Evolutionary conservation across 1,140 invertebrate genomes (phyloP).

Genomic region (Chrysopa pallens): DNA sequence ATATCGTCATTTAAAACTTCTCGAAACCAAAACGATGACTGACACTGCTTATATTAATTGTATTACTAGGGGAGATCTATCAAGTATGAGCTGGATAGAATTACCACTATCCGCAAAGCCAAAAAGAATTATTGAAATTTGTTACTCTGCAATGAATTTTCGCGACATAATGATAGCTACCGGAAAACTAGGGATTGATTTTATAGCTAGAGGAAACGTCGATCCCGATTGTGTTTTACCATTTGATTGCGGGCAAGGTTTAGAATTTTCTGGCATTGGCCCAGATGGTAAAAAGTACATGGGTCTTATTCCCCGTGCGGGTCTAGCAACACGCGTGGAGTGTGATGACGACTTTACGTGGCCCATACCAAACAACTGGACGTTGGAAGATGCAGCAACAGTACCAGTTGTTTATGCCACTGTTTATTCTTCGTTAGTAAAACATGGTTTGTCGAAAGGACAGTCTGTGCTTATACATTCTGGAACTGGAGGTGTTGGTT

Average conservation of each 20-base stretch:
- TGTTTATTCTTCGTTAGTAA: constrained; percentile 52
- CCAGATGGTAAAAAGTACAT: constrained; percentile 41
- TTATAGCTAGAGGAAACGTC: constrained; percentile 30
- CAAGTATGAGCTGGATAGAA: constrained; percentile 67
- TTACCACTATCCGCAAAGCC: constrained; percentile 17
- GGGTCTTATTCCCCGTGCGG: constrained; percentile 40
- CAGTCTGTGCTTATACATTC: constrained; percentile 56
- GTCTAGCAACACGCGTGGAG: constrained; percentile 37
- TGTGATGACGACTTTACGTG: constrained; percentile 45
- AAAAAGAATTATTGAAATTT: constrained; percentile 15
- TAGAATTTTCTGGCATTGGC: constrained; percentile 46
- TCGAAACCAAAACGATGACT: no score
- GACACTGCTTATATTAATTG: constrained; percentile 47
- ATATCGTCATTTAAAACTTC: constrained; percentile 37
- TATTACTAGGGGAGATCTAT: constrained; percentile 63
- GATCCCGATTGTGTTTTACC: constrained; percentile 35
- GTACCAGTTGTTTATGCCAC: constrained; percentile 75
- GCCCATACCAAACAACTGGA: constrained; percentile 68
- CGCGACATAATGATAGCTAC: constrained; percentile 61
- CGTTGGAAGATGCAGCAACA: constrained; percentile 70
- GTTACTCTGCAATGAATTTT: constrained; percentile 55
- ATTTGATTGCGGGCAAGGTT: constrained; percentile 42
- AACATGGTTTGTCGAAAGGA: constrained; percentile 18
- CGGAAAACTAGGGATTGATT: constrained; percentile 47
- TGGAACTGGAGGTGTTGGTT: constrained; percentile 60